Conservation (phyloP, 2,797 vertebrate genomes). For the Nasua narica region DNA sequence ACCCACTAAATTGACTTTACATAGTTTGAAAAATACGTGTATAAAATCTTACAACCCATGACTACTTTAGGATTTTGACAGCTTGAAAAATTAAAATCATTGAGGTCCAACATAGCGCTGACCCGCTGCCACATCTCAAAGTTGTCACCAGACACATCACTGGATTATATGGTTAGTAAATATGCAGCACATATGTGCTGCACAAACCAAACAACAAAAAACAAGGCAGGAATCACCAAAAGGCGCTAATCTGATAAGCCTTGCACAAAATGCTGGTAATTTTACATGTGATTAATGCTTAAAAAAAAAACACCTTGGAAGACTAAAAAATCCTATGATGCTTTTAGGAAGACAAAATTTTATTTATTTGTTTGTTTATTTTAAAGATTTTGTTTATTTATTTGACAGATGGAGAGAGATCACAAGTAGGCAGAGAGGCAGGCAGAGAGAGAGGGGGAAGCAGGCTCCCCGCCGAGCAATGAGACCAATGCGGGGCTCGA, state of each 20-base stretch:
- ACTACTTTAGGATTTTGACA: not conserved
- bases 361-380: too few relatives aligned
- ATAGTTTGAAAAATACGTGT: not conserved
- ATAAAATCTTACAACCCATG: not conserved
- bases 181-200: fast-evolving
- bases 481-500: too few relatives aligned
- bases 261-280: not conserved
- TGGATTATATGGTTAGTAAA: not conserved
- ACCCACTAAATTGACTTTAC: not conserved
- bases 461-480: too few relatives aligned
- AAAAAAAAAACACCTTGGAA: not conserved
- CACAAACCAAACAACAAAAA: not conserved
- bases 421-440: too few relatives aligned
- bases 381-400: too few relatives aligned
- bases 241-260: not conserved
- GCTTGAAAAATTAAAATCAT: not conserved
- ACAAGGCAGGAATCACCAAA: not conserved
- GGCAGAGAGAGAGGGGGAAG: too few relatives aligned
- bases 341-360: not conserved
- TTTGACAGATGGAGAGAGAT: too few relatives aligned
- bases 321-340: not conserved
- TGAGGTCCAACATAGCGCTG: not conserved
- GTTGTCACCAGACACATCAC: not conserved
- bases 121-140: not conserved
- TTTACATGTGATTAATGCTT: not conserved